phyloP scores from a whole-genome alignment of 2,113 vertebrate species.

The Numida meleagris region DNA sequence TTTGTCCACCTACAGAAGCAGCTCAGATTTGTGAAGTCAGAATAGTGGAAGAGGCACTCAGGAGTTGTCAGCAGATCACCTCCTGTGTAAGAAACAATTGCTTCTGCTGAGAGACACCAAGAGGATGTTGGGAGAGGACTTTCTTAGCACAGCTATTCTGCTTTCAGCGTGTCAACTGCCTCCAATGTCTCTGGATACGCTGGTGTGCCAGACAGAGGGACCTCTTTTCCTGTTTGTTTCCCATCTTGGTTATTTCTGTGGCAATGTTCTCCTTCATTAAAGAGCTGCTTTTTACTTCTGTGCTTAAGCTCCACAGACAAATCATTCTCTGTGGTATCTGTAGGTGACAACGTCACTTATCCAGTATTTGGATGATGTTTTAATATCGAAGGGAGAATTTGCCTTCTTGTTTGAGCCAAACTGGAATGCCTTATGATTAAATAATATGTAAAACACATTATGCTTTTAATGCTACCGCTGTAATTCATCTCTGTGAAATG shows the following conservation, averaged over 20 bases:
- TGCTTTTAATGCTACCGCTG: background rate
- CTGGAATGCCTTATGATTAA: background rate
- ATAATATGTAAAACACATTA: background rate
- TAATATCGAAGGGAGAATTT: background rate
- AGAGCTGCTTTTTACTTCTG: background rate
- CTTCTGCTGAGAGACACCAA: background rate
- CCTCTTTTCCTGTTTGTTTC: background rate
- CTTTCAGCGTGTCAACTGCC: background rate
- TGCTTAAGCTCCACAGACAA: background rate
- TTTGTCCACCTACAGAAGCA: background rate
- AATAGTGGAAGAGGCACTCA: background rate
- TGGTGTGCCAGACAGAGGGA: rapidly evolving
- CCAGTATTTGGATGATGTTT: background rate
- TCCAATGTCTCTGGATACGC: background rate
- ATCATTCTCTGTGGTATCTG: background rate
- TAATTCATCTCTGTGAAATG: background rate
- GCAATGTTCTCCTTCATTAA: background rate
- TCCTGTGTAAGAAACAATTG: background rate
- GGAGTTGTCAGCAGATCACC: background rate
- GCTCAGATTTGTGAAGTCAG: background rate
- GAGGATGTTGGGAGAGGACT: background rate
- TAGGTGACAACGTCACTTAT: background rate
- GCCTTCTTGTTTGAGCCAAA: background rate
- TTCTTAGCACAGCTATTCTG: background rate
- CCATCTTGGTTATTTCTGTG: background rate